Evolutionary conservation across 1,140 invertebrate species (phyloP).

Genomic region (Drosophila fuyamai): DNA sequence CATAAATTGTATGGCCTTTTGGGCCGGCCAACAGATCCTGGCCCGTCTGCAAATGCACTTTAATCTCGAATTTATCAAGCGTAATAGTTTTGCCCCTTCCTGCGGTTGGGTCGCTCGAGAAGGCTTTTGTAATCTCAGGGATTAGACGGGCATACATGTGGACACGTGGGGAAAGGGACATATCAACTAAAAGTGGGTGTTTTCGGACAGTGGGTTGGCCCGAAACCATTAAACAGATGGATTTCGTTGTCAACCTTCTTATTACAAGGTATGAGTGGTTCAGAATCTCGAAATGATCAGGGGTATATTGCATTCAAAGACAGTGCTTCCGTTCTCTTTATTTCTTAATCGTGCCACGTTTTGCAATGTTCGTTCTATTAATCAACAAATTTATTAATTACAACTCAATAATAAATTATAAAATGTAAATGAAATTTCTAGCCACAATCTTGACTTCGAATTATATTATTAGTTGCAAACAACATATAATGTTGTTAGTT

Average conservation of each 20-base stretch:
- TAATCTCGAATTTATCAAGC: slow-evolving; percentile 84
- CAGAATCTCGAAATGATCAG: neutral
- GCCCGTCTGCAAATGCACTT: slow-evolving; percentile 81
- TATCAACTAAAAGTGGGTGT: slow-evolving; percentile 18
- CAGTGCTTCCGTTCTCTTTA: too few species aligned
- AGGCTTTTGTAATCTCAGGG: slow-evolving; percentile 73
- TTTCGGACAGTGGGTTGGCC: slow-evolving; percentile 18
- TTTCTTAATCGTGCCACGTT: neutral
- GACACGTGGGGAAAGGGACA: slow-evolving; percentile 14
- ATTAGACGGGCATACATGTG: slow-evolving; percentile 55
- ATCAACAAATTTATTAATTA: neutral
- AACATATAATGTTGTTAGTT: too few species aligned
- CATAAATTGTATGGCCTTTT: slow-evolving; percentile 77
- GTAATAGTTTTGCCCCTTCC: slow-evolving; percentile 69
- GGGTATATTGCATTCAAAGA: slow-evolving; percentile 7
- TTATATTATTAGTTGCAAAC: too few species aligned
- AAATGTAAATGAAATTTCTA: neutral
- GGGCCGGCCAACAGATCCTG: slow-evolving; percentile 27
- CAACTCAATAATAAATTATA: neutral
- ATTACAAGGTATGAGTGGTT: slow-evolving; percentile 31
- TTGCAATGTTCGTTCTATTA: neutral
- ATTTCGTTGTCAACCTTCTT: slow-evolving; percentile 74
- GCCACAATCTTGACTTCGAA: too few species aligned
- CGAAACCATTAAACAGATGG: slow-evolving; percentile 78
- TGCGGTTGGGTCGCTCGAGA: slow-evolving; percentile 29